Conservation (phyloP, 2,888 invertebrate genomes). For the Desoria tigrina region DNA sequence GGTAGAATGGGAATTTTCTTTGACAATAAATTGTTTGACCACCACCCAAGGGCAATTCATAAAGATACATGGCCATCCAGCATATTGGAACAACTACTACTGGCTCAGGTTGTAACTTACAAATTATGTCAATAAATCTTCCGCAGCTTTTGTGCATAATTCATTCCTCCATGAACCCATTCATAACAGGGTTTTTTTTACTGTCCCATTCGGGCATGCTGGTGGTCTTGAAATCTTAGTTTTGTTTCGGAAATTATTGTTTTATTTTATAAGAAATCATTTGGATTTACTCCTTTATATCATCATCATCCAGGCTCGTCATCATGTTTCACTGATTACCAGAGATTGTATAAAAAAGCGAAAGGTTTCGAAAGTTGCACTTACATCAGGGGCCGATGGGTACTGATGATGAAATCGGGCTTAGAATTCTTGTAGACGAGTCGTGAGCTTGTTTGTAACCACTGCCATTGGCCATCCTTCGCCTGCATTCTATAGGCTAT, state of each 20-base stretch:
- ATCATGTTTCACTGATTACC: neutral
- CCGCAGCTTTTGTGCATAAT: neutral
- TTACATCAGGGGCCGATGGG: slow-evolving; percentile 96
- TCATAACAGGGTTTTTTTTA: neutral
- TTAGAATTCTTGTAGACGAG: slow-evolving; percentile 99
- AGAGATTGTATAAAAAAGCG: neutral
- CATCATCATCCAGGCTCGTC: neutral
- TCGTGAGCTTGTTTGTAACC: slow-evolving; percentile 95
- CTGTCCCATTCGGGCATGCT: neutral
- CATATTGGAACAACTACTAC: slow-evolving; percentile 3
- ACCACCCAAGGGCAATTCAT: slow-evolving; percentile 14
- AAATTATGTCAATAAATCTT: slow-evolving; percentile 14
- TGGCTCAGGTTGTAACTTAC: neutral
- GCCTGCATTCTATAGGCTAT: slow-evolving; percentile 97
- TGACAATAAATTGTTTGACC: slow-evolving; percentile 12
- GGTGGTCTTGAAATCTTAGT: neutral
- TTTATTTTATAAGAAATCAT: neutral
- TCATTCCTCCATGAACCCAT: neutral
- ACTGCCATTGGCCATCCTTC: slow-evolving; percentile 92
- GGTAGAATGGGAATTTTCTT: slow-evolving; percentile 12
- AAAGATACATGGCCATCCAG: neutral
- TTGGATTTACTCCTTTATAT: neutral
- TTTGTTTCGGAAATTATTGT: neutral
- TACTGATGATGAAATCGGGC: slow-evolving; percentile 98
- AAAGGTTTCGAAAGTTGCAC: slow-evolving; percentile 56